These are phyloP conservation scores for Cheilosia pagana DNA, from an alignment of 2,888 invertebrate species.

Conservation along the genomic window DNA sequence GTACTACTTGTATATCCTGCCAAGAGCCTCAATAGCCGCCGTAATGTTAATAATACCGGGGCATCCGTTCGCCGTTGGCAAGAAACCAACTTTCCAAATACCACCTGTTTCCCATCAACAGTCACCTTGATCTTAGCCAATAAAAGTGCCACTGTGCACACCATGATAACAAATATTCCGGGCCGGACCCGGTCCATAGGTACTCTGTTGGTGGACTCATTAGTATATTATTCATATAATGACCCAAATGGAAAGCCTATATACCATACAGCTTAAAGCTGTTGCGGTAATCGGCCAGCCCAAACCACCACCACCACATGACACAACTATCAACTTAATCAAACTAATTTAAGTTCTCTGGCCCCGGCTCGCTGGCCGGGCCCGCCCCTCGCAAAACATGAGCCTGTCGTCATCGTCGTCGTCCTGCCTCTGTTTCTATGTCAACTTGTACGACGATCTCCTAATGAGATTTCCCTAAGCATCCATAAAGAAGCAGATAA, in stretches of 20 bases:
- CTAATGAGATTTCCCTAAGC: constrained; percentile 75
- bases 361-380: constrained; percentile 1
- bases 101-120: constrained; percentile 67
- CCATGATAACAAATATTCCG: constrained; percentile 29
- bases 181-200: constrained; percentile 4
- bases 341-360: constrained; percentile 68
- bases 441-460: constrained; percentile 71
- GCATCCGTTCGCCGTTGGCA: constrained; percentile 39
- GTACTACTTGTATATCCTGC: constrained; percentile 41
- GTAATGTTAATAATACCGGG: constrained; percentile 40
- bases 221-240: constrained; percentile 70
- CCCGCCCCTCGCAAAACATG: constrained; percentile 21
- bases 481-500: constrained; percentile 68
- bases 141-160: constrained; percentile 36
- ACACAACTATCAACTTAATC: constrained; percentile 72
- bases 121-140: constrained; percentile 69
- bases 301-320: constrained; percentile 38
- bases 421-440: constrained; percentile 62
- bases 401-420: constrained; percentile 23
- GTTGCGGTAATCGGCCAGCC: constrained; percentile 53
- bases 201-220: constrained; percentile 59
- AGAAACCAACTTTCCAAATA: constrained; percentile 39
- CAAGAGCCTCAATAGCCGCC: constrained; percentile 51
- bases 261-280: constrained; percentile 41
- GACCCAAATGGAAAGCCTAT: constrained; percentile 51